Conservation (phyloP, 2,113 vertebrate species). For the Brienomyrus brachyistius region DNA sequence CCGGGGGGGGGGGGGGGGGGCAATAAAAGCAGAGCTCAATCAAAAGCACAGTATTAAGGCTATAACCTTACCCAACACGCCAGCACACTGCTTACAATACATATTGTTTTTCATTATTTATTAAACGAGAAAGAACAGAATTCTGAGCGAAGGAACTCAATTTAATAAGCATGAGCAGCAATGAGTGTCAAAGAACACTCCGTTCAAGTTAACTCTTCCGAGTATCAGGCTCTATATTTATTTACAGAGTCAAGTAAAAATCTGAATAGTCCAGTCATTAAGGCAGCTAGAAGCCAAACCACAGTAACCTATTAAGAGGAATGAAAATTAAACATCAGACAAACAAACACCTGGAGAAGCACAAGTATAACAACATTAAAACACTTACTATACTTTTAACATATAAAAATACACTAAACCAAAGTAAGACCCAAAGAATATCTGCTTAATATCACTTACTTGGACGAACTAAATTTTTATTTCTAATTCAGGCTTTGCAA, state of each 20-base stretch:
- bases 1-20: neutral
- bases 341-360: neutral
- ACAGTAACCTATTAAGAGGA: neutral
- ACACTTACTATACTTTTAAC: neutral
- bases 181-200: neutral
- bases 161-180: neutral
- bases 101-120: neutral
- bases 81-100: neutral
- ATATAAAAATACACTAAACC: neutral
- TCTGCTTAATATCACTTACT: neutral
- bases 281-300: neutral
- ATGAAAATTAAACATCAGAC: neutral
- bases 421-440: neutral
- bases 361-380: neutral
- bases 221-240: neutral
- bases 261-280: neutral
- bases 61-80: neutral
- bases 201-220: too few species aligned
- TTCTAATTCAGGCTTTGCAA: neutral
- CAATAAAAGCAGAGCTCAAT: neutral
- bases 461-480: neutral
- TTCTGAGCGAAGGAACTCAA: neutral
- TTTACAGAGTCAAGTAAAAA: neutral
- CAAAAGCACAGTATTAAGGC: neutral
- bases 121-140: neutral